These are phyloP conservation scores for Anarrhichthys ocellatus DNA, from an alignment of 2,113 vertebrate species.

Conservation along the genomic window DNA sequence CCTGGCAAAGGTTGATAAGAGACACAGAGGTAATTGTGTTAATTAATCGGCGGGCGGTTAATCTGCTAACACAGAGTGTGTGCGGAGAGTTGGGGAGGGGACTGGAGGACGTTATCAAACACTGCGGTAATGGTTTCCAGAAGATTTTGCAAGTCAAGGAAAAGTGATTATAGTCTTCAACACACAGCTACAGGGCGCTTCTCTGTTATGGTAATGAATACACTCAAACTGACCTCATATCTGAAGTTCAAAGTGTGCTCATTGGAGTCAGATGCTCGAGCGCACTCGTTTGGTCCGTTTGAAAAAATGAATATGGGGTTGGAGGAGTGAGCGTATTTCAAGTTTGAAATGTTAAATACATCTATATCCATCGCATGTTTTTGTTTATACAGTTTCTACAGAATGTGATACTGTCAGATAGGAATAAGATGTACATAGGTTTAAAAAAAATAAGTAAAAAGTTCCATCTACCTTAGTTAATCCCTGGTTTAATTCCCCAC, in stretches of 20 bases:
- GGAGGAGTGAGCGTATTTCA: not conserved
- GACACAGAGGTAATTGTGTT: slow-evolving; percentile 73
- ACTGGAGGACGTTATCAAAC: slow-evolving; percentile 65
- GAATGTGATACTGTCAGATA: not conserved
- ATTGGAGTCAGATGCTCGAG: slow-evolving; percentile 18
- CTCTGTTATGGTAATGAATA: slow-evolving; percentile 36
- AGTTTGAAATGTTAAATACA: not conserved
- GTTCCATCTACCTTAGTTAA: not conserved
- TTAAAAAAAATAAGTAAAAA: not conserved
- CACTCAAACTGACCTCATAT: slow-evolving; percentile 33
- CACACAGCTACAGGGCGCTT: slow-evolving; percentile 13
- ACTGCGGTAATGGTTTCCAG: slow-evolving; percentile 50
- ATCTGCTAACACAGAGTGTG: slow-evolving; percentile 58
- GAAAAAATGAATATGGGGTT: not conserved
- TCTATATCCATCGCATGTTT: not conserved
- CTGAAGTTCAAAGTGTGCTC: slow-evolving; percentile 32
- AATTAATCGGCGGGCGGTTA: slow-evolving; percentile 75
- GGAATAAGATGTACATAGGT: no score
- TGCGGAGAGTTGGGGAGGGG: slow-evolving; percentile 9
- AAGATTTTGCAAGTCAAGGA: slow-evolving; percentile 58
- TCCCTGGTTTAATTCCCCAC: not conserved
- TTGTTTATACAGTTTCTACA: not conserved
- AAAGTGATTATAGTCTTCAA: slow-evolving; percentile 43
- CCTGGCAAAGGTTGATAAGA: slow-evolving; percentile 81
- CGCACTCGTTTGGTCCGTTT: slow-evolving; percentile 20